A percentile compares a stretch with the other conserved stretches of the same genome.
phyloP scores from a whole-genome alignment of 1,140 invertebrate species.

The Drosophila teissieri region DNA sequence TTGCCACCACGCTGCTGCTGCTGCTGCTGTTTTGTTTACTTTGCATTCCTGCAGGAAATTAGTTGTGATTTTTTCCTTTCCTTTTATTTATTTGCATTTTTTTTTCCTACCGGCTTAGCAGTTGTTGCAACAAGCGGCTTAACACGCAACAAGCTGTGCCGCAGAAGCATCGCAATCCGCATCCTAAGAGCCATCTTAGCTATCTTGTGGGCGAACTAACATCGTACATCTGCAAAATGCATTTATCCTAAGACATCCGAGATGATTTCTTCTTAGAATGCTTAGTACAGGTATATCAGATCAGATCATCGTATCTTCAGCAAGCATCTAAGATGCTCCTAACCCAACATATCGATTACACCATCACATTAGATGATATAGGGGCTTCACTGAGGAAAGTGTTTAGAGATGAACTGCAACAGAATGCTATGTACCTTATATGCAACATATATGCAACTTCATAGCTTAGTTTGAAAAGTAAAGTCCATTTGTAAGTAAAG shows the following conservation, averaged over 20 bases:
- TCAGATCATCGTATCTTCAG: not conserved
- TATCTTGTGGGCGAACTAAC: not conserved
- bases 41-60: conserved; percentile 46
- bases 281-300: not conserved
- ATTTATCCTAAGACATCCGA: no score
- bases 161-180: conserved; percentile 5
- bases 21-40: conserved; percentile 23
- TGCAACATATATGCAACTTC: no score
- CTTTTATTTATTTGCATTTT: not conserved
- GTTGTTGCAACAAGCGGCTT: conserved; percentile 77
- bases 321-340: no score
- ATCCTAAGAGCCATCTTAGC: not conserved
- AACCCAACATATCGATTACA: no score
- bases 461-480: no score
- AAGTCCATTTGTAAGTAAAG: no score
- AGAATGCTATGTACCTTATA: no score
- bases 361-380: no score
- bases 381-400: no score
- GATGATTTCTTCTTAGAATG: not conserved
- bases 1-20: not conserved
- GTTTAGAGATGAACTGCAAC: no score
- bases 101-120: conserved; percentile 53
- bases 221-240: no score
- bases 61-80: conserved; percentile 21
- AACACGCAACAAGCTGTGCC: conserved; percentile 44